A percentile compares a stretch with the other conserved stretches of the same genome.
Conservation (phyloP, 1,140 invertebrate genomes). For the Atta cephalotes region DNA sequence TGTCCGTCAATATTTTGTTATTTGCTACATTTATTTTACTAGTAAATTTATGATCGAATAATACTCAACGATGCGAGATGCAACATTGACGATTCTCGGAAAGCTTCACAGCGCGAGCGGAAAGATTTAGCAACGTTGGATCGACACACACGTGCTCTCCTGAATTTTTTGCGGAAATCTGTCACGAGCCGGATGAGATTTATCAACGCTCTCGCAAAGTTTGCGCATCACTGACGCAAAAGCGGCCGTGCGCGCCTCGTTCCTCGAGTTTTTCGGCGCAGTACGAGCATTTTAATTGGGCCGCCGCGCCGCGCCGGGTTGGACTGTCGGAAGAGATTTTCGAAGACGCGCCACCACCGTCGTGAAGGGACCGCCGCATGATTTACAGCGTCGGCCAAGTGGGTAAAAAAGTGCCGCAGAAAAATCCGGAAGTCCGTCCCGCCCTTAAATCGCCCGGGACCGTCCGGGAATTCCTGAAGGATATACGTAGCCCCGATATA, state of each 20-base stretch:
- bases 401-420: constrained; percentile 47
- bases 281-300: constrained; percentile 71
- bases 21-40: neutral
- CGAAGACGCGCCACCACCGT: constrained; percentile 47
- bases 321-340: constrained; percentile 69
- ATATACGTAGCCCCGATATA: constrained; percentile 63
- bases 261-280: constrained; percentile 57
- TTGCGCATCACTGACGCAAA: constrained; percentile 62
- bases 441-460: constrained; percentile 66
- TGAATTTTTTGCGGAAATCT: constrained; percentile 74
- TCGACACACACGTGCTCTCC: constrained; percentile 67
- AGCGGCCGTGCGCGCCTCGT: constrained; percentile 27
- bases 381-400: constrained; percentile 31
- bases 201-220: constrained; percentile 75
- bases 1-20: neutral
- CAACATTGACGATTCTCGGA: constrained; percentile 69
- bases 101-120: neutral
- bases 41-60: constrained; percentile 58
- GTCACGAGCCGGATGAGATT: constrained; percentile 76
- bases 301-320: neutral
- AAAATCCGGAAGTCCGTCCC: constrained; percentile 69
- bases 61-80: constrained; percentile 58
- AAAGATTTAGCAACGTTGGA: constrained; percentile 53
- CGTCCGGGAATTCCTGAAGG: constrained; percentile 69
- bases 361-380: constrained; percentile 31